Percentiles rank a stretch among this genome's conserved stretches.
Evolutionary conservation across 2,797 vertebrate genomes (phyloP).

Genomic region (Oryzias dopingdopingensis): DNA sequence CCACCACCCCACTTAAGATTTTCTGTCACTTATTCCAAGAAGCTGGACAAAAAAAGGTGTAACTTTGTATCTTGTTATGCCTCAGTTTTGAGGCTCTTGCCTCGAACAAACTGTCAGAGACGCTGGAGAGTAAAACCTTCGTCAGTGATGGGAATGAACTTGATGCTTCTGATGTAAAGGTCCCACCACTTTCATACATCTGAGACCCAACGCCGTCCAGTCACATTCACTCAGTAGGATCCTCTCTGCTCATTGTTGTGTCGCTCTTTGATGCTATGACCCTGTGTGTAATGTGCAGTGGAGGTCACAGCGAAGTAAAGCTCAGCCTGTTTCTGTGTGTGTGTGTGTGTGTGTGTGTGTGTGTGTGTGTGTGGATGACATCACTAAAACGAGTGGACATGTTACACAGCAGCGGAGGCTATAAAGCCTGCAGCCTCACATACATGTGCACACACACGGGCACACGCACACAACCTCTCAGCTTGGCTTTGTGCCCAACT

Average conservation of each 20-base stretch:
- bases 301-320: background rate
- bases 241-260: constrained; percentile 4
- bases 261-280: constrained; percentile 7
- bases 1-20: no score
- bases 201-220: constrained; percentile 15
- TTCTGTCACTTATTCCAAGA: no score
- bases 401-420: constrained; percentile 61
- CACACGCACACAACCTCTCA: constrained; percentile 46
- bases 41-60: no score
- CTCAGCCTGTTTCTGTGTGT: constrained; percentile 15
- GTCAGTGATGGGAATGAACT: no score
- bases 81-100: no score
- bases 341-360: constrained; percentile 18
- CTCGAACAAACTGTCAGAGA: no score
- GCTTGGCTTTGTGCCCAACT: constrained; percentile 44
- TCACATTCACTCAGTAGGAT: constrained; percentile 32
- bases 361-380: constrained; percentile 43
- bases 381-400: constrained; percentile 68
- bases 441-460: constrained; percentile 27
- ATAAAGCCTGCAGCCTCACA: constrained; percentile 38
- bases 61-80: no score
- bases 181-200: no score
- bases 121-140: no score
- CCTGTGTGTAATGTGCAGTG: background rate
- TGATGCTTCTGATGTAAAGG: no score